Percentiles rank a stretch among this genome's conserved stretches.
Conservation (phyloP, 1,140 invertebrate species). For the Brachionus rotundiformis region DNA sequence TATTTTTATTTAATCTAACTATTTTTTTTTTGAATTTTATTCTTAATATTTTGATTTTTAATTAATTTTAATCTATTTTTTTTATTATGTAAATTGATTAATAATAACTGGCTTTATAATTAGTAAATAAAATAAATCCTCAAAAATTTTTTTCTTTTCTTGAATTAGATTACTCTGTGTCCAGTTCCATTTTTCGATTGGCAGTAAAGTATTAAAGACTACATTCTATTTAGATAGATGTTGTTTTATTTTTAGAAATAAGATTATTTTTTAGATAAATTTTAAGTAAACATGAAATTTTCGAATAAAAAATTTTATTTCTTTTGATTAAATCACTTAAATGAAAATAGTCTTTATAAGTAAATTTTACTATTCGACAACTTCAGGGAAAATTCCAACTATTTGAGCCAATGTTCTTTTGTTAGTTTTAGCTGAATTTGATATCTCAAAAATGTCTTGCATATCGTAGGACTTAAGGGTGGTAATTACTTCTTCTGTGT, state of each 20-base stretch:
- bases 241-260: no score
- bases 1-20: conserved; percentile 2
- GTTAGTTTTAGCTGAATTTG: background rate
- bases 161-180: no score
- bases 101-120: conserved; percentile 33
- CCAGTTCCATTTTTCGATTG: no score
- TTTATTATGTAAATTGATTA: conserved; percentile 26
- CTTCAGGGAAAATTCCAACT: background rate
- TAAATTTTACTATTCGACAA: background rate
- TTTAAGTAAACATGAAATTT: no score
- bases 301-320: no score
- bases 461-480: background rate
- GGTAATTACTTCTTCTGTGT: background rate
- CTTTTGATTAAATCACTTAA: background rate
- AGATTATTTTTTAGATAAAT: no score
- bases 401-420: background rate
- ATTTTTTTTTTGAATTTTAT: no score
- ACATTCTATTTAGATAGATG: no score
- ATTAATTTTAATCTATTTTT: conserved; percentile 21
- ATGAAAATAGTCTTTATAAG: background rate
- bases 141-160: background rate
- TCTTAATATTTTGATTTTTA: conserved; percentile 19
- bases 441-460: background rate
- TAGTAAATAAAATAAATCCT: conserved; percentile 39
- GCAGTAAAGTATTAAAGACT: no score